Conservation (phyloP, 2,797 vertebrate species). For the Argentina silus region DNA sequence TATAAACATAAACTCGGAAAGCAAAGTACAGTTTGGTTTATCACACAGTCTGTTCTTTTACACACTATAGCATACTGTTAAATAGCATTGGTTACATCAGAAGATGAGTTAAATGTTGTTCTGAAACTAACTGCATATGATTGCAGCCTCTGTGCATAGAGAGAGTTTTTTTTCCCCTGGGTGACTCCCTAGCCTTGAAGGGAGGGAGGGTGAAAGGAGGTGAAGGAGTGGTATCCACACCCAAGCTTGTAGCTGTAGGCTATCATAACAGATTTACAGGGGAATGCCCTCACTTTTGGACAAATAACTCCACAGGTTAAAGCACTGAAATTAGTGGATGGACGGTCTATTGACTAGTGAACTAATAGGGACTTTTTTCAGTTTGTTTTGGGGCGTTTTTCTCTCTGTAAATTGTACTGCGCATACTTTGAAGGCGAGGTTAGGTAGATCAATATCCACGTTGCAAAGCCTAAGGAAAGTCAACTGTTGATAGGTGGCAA, state of each 20-base stretch:
- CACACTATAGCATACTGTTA: constrained; percentile 7
- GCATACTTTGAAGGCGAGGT: not conserved
- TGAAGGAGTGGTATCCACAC: constrained; percentile 70
- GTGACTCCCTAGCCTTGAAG: constrained; percentile 58
- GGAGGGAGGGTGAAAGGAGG: constrained; percentile 40
- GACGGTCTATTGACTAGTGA: not conserved
- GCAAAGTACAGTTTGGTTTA: not conserved
- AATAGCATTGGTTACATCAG: not conserved
- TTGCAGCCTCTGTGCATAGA: constrained; percentile 19
- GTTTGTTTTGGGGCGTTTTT: not conserved
- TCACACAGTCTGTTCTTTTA: constrained; percentile 8
- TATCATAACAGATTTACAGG: constrained; percentile 10
- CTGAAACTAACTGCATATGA: constrained; percentile 16
- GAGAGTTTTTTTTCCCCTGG: constrained; percentile 21
- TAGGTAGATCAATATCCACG: constrained; percentile 34
- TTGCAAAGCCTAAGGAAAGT: constrained; percentile 31
- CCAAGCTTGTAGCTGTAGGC: constrained; percentile 60
- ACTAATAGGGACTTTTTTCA: not conserved
- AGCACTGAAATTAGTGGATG: not conserved
- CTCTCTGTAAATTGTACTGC: not conserved
- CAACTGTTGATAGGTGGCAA: not conserved
- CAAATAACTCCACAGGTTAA: constrained; percentile 32
- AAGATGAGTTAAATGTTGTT: not conserved
- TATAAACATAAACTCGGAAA: not conserved
- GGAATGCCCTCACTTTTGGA: constrained; percentile 46